phyloP scores from a whole-genome alignment of 2,113 vertebrate species.

The Zosterops japonicus region DNA sequence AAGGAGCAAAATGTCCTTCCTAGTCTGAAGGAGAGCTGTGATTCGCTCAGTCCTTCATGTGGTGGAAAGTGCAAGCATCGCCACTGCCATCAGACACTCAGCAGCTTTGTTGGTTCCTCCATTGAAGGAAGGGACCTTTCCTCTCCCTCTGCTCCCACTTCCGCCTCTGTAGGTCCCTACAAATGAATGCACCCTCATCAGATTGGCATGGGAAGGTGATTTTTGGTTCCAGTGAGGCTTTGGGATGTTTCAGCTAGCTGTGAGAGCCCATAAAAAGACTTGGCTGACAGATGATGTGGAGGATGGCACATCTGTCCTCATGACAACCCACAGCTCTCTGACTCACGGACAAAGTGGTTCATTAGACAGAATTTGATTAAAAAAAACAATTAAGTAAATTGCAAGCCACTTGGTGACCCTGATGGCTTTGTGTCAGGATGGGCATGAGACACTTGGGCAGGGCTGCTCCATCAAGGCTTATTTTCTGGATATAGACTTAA shows the following conservation, averaged over 20 bases:
- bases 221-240: not conserved
- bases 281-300: not conserved
- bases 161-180: not conserved
- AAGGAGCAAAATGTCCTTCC: not conserved
- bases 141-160: not conserved
- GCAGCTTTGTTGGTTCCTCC: not conserved
- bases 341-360: not conserved
- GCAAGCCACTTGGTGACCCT: not conserved
- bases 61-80: not conserved
- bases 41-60: not conserved
- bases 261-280: not conserved
- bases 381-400: not conserved
- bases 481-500: not conserved
- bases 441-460: not conserved
- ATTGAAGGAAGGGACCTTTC: not conserved
- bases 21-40: not conserved
- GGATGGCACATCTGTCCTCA: not conserved
- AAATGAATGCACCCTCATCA: not conserved
- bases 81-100: rapidly evolving
- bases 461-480: not conserved
- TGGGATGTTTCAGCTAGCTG: not conserved
- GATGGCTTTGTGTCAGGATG: not conserved
- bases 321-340: not conserved
- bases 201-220: not conserved
- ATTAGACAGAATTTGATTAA: not conserved